These are phyloP conservation scores for Thaumatotibia leucotreta DNA, from an alignment of 1,140 invertebrate species.

Conservation along the genomic window DNA sequence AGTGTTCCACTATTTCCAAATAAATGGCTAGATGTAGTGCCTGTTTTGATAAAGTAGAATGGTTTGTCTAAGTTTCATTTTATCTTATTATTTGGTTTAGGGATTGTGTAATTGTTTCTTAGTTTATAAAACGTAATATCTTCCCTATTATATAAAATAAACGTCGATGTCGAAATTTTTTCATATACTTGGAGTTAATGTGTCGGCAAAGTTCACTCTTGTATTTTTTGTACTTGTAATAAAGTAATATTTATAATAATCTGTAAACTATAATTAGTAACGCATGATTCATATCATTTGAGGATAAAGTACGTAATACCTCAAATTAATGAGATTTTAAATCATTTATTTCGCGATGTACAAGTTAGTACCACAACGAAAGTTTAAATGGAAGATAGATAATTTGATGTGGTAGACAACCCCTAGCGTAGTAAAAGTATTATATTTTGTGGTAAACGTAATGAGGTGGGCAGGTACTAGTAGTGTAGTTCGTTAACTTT, in stretches of 20 bases:
- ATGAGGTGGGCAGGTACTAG: background rate
- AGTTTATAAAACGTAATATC: background rate
- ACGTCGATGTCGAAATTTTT: background rate
- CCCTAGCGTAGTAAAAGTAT: slow-evolving; percentile 1
- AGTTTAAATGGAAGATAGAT: background rate
- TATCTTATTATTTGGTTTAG: background rate
- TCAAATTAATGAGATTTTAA: slow-evolving; percentile 1
- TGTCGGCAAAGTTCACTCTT: background rate
- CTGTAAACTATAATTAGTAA: background rate
- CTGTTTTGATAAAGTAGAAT: background rate
- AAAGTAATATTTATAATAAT: background rate
- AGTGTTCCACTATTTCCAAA: background rate
- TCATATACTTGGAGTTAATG: background rate
- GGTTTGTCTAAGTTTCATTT: slow-evolving; percentile 2
- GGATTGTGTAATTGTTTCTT: background rate
- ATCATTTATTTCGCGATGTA: background rate
- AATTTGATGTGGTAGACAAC: background rate
- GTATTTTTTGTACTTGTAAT: slow-evolving; percentile 9
- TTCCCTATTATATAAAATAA: background rate
- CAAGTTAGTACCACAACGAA: slow-evolving; percentile 6
- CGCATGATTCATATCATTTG: slow-evolving; percentile 11
- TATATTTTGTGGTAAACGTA: slow-evolving; percentile 9
- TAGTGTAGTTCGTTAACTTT: background rate
- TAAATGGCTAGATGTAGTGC: slow-evolving; percentile 6
- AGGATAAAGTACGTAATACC: background rate